Conservation (phyloP, 2,888 invertebrate species). For the Anthrax anthrax region DNA sequence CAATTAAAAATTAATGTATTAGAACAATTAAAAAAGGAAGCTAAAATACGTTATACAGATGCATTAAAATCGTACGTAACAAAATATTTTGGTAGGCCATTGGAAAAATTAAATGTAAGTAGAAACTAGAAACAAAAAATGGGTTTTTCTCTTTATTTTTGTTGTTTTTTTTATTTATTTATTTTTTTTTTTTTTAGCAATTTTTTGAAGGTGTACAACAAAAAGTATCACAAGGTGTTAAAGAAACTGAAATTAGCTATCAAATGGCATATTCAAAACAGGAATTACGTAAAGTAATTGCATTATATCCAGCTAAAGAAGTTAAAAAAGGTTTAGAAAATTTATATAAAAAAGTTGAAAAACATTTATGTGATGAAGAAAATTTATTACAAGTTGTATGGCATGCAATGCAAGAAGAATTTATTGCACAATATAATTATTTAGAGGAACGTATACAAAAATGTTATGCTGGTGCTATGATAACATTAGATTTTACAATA, state of each 20-base stretch:
- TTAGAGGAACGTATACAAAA: conserved; percentile 85
- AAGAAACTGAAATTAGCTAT: conserved; percentile 93
- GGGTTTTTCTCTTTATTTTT: background rate
- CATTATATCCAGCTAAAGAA: conserved; percentile 84
- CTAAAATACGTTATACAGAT: conserved; percentile 79
- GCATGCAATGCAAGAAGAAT: conserved; percentile 99
- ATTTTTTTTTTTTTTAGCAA: conserved; percentile 40
- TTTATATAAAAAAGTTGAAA: conserved; percentile 90
- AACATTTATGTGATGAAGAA: conserved; percentile 90
- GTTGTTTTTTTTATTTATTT: background rate
- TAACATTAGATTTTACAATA: conserved; percentile 86
- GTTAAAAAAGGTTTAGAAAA: conserved; percentile 87
- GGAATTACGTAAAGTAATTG: conserved; percentile 86
- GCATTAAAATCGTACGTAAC: conserved; percentile 84
- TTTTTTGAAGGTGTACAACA: conserved; percentile 96
- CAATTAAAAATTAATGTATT: conserved; percentile 81
- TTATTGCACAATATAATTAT: conserved; percentile 88
- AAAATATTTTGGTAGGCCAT: conserved; percentile 83
- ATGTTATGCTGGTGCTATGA: conserved; percentile 92
- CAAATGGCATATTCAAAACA: conserved; percentile 95
- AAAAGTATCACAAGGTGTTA: conserved; percentile 85
- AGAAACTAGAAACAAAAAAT: background rate
- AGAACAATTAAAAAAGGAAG: conserved; percentile 77
- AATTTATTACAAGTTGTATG: conserved; percentile 91
- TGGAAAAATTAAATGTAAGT: conserved; percentile 78